Percentiles rank a stretch among this genome's conserved stretches.
phyloP scores from a whole-genome alignment of 2,888 invertebrate species.

The Drosophila paracracens region DNA sequence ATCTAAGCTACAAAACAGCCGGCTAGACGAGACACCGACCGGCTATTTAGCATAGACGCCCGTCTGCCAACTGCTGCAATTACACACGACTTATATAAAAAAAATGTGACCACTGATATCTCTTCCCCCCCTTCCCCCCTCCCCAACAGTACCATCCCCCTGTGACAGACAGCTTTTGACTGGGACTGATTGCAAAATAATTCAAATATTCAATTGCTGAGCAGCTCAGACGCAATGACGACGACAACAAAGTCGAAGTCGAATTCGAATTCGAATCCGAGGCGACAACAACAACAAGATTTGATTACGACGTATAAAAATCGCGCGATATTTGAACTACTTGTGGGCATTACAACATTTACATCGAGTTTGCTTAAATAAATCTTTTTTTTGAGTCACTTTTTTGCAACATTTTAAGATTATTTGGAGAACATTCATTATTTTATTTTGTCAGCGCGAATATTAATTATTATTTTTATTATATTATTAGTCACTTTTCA shows the following conservation, averaged over 20 bases:
- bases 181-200: constrained; percentile 73
- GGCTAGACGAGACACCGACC: constrained; percentile 67
- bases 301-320: constrained; percentile 57
- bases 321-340: constrained; percentile 32
- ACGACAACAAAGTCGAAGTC: constrained; percentile 49
- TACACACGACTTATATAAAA: constrained; percentile 64
- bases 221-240: constrained; percentile 78
- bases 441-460: neutral
- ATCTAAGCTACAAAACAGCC: constrained; percentile 45
- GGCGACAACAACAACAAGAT: constrained; percentile 40
- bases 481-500: neutral
- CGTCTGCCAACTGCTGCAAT: constrained; percentile 30
- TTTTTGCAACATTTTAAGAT: neutral
- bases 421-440: neutral
- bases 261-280: constrained; percentile 15
- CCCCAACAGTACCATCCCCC: neutral
- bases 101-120: constrained; percentile 18
- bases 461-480: neutral
- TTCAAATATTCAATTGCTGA: constrained; percentile 75
- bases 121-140: neutral
- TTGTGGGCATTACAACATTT: neutral
- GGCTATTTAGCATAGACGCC: constrained; percentile 73
- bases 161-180: constrained; percentile 25
- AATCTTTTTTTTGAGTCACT: neutral
- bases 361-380: neutral